Percentiles rank a stretch among this genome's conserved stretches.
phyloP scores from a whole-genome alignment of 1,140 invertebrate genomes.

The Mactra quadrangularis region DNA sequence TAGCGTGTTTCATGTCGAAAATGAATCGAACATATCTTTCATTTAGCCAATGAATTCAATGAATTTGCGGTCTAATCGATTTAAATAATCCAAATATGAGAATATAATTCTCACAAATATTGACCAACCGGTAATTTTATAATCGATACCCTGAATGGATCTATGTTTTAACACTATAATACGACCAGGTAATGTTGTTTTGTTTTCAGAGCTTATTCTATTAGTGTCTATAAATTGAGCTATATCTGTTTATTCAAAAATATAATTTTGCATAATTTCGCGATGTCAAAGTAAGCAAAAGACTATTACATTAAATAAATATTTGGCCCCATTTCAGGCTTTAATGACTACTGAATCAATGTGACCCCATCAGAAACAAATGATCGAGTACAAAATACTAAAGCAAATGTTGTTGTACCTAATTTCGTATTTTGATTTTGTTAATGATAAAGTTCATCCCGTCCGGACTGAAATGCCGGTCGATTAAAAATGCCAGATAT shows the following conservation, averaged over 20 bases:
- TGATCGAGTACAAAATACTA: slow-evolving; percentile 30
- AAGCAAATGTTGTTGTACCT: slow-evolving; percentile 32
- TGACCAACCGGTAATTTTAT: not conserved
- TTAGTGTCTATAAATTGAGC: slow-evolving; percentile 16
- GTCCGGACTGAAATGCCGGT: not conserved
- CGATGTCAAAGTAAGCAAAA: slow-evolving; percentile 42
- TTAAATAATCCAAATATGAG: slow-evolving; percentile 36
- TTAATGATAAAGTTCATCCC: slow-evolving; percentile 5
- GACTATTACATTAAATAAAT: slow-evolving; percentile 49
- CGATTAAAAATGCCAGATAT: slow-evolving; percentile 15
- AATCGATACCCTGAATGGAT: slow-evolving; percentile 43
- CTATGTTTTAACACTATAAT: slow-evolving; percentile 37
- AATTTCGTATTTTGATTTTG: slow-evolving; percentile 30
- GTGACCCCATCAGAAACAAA: slow-evolving; percentile 19
- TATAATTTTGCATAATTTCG: slow-evolving; percentile 55
- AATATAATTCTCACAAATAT: slow-evolving; percentile 46
- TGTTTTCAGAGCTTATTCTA: slow-evolving; percentile 57
- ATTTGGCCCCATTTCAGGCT: slow-evolving; percentile 6
- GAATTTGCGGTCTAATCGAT: slow-evolving; percentile 51
- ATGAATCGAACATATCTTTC: too few relatives aligned
- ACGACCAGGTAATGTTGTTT: slow-evolving; percentile 24
- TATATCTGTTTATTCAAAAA: slow-evolving; percentile 51
- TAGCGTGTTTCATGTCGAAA: not conserved
- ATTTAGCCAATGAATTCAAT: too few relatives aligned
- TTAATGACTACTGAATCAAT: slow-evolving; percentile 44